Percentiles rank a stretch among this genome's conserved stretches.
phyloP scores from a whole-genome alignment of 2,888 invertebrate genomes.

The Rhagophthalmus giganteus region DNA sequence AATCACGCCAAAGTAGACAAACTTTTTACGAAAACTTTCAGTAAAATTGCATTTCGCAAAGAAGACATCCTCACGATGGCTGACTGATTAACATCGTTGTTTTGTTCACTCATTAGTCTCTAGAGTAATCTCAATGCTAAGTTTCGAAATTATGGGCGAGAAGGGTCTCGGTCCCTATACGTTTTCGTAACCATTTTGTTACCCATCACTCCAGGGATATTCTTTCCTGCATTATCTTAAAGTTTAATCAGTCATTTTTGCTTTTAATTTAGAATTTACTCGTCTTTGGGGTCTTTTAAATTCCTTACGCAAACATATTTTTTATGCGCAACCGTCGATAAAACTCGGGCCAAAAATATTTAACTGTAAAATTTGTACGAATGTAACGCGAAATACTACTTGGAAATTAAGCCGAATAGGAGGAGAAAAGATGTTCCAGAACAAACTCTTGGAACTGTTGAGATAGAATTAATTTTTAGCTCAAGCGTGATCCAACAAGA shows the following conservation, averaged over 20 bases:
- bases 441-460: slow-evolving; percentile 21
- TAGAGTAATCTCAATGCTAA: slow-evolving; percentile 46
- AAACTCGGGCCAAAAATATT: no score
- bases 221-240: slow-evolving; percentile 43
- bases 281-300: slow-evolving; percentile 15
- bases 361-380: no score
- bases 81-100: slow-evolving; percentile 49
- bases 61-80: slow-evolving; percentile 44
- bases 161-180: slow-evolving; percentile 35
- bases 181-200: slow-evolving; percentile 24
- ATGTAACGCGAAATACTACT: slow-evolving; percentile 11
- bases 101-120: slow-evolving; percentile 46
- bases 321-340: no score
- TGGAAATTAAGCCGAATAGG: slow-evolving; percentile 19
- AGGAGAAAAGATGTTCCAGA: slow-evolving; percentile 17
- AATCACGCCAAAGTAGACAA: slow-evolving; percentile 13
- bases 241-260: slow-evolving; percentile 47
- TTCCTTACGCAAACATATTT: no score
- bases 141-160: slow-evolving; percentile 45
- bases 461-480: slow-evolving; percentile 34
- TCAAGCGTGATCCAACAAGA: slow-evolving; percentile 30
- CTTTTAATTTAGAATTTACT: slow-evolving; percentile 39
- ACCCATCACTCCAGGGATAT: slow-evolving; percentile 36
- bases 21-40: slow-evolving; percentile 29
- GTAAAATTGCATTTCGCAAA: slow-evolving; percentile 33